phyloP scores from a whole-genome alignment of 2,888 invertebrate genomes.

The Leptopilina myrica region DNA sequence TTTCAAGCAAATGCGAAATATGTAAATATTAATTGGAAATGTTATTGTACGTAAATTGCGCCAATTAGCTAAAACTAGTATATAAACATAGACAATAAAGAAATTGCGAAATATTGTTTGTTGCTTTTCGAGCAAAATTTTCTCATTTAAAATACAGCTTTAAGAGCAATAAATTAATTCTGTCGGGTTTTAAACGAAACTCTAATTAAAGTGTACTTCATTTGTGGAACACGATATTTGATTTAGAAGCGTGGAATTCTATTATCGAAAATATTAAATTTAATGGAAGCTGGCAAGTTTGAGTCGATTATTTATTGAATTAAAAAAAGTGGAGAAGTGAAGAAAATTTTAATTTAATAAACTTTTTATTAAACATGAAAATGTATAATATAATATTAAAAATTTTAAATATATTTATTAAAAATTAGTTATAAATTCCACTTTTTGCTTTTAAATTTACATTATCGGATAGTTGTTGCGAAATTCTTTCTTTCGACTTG shows the following conservation, averaged over 20 bases:
- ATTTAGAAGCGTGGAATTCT: background rate
- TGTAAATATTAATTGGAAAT: background rate
- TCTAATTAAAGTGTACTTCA: background rate
- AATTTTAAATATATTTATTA: too few relatives aligned
- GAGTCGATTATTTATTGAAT: background rate
- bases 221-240: slow-evolving; percentile 2
- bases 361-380: too few relatives aligned
- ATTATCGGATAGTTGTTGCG: too few relatives aligned
- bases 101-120: background rate
- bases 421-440: too few relatives aligned
- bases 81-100: background rate
- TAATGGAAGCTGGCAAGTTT: background rate
- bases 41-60: background rate
- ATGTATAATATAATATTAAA: too few relatives aligned
- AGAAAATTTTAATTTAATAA: too few relatives aligned
- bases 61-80: background rate
- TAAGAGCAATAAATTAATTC: background rate
- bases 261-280: slow-evolving; percentile 18
- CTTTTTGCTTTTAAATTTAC: too few relatives aligned
- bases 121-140: background rate
- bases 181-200: background rate
- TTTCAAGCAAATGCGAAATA: background rate
- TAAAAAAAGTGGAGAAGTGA: background rate
- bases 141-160: background rate
- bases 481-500: too few relatives aligned